These are phyloP conservation scores for Himalopsyche kuldschensis DNA, from an alignment of 2,888 invertebrate species.

Conservation along the genomic window DNA sequence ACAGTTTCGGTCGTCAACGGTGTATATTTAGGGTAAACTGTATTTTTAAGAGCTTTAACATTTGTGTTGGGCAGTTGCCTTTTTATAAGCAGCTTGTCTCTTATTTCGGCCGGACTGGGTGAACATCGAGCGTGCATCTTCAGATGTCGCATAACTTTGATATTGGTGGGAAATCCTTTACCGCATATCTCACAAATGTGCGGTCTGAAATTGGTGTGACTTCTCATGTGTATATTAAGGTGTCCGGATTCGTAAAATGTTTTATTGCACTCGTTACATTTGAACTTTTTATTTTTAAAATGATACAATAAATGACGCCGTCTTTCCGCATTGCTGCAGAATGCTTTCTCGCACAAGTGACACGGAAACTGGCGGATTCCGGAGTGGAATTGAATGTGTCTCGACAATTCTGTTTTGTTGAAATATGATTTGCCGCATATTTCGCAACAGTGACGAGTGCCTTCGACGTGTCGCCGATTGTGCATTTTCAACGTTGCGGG, in stretches of 20 bases:
- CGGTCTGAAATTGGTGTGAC: constrained; percentile 47
- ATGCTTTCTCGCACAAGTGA: constrained; percentile 44
- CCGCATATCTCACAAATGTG: constrained; percentile 44
- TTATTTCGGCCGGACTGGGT: not conserved
- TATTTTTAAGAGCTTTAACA: constrained; percentile 1
- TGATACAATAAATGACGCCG: constrained; percentile 46
- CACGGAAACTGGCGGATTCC: constrained; percentile 44
- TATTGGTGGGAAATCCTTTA: constrained; percentile 46
- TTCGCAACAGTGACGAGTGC: constrained; percentile 43
- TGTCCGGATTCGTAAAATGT: constrained; percentile 46
- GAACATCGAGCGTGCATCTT: constrained; percentile 42
- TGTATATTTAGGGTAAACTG: constrained; percentile 12
- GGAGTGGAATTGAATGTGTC: constrained; percentile 45
- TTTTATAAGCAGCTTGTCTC: not conserved
- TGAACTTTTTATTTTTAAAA: constrained; percentile 44
- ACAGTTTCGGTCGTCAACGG: not conserved
- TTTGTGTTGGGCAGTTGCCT: not conserved
- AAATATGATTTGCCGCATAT: constrained; percentile 45
- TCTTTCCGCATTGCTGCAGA: constrained; percentile 45
- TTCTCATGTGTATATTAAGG: constrained; percentile 45
- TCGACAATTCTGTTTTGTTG: constrained; percentile 44
- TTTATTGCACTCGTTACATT: constrained; percentile 44
- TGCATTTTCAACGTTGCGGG: constrained; percentile 44
- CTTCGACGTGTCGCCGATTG: constrained; percentile 44
- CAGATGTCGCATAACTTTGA: constrained; percentile 45